Base-by-base conservation (phyloP, 2,888 invertebrate genomes). In the Aphidoletes aphidimyza region DNA sequence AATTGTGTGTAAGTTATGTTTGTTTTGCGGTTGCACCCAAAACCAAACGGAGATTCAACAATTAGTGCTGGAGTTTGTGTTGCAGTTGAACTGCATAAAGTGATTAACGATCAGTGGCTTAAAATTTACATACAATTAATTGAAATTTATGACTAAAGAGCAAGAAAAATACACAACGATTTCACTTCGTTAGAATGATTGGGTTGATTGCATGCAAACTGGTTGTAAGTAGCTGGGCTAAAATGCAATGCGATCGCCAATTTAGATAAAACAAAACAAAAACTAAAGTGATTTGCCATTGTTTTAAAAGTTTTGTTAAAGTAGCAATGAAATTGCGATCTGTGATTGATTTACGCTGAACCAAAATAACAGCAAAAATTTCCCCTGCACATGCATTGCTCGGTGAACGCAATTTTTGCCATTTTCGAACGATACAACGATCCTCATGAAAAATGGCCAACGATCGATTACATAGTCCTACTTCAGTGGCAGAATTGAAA, bases 51-150 rank as follows among this genome's bases (percentile, higher is more conserved):
- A 69, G 69, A 69, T 69, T 69, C 69, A 69, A 14, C 69, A 30
- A 69, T n/a, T n/a, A 69, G 26, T 69, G 54, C 11, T 69, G 34
- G n/a, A 54, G 5, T 54, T 5, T 22, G 69, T 14, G 26, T 69
- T 69, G 69, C 30, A 69, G 26, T 22, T 26, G 54, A 54, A n/a
- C n/a, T 54, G 22, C 54, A 54, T 69, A 69, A 69, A 69, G 69
- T 69, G 69, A 69, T 69, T 69, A 69, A 69, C 34, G 69, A 69
- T 69, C 69, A 69, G 69, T 14, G n/a, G 26, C 69, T 30, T 30
- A 17, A 69, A 69, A 69, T 69, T 69, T 69, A 69, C 69, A 69
- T 69, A 69, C 69, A 69, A 69, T 69, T 69, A 69, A 69, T 69
- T 69, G 69, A 69, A 69, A 69, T 69, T 69, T 69, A 69, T 69